Evolutionary conservation across 2,797 vertebrate genomes (phyloP).

Genomic region (Otolemur crassicaudatus): DNA sequence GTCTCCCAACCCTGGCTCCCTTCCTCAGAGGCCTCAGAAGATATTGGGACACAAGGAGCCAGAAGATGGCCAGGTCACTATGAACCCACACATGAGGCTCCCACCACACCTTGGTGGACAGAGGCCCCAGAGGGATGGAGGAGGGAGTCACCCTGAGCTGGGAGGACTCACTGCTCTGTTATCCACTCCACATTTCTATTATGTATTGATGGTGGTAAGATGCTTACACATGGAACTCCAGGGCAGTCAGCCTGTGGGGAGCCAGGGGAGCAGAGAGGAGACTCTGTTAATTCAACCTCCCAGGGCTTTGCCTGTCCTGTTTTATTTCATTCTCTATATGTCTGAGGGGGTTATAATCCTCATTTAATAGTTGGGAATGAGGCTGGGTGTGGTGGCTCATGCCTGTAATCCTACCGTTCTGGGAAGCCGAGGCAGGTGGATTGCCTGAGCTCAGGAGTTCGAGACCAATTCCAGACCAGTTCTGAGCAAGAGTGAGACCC

Average conservation of each 20-base stretch:
- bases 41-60: too few species aligned
- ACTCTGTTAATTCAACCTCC: not conserved
- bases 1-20: not conserved
- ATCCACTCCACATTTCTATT: rapidly evolving
- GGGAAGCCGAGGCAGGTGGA: too few species aligned
- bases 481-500: too few species aligned
- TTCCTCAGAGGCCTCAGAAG: not conserved
- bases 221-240: rapidly evolving
- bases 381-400: too few species aligned
- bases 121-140: too few species aligned
- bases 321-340: not conserved
- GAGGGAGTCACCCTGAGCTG: not conserved
- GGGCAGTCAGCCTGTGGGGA: not conserved
- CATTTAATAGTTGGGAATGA: not conserved
- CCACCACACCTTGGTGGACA: not conserved
- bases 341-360: not conserved
- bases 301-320: not conserved
- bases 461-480: too few species aligned
- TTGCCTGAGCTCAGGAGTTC: too few species aligned
- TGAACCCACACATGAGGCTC: not conserved
- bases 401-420: too few species aligned
- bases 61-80: too few species aligned
- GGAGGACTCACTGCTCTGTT: not conserved
- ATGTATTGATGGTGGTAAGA: not conserved
- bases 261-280: not conserved